These are phyloP conservation scores for Parasteatoda tepidariorum DNA, from an alignment of 1,140 invertebrate genomes.

Conservation along the genomic window DNA sequence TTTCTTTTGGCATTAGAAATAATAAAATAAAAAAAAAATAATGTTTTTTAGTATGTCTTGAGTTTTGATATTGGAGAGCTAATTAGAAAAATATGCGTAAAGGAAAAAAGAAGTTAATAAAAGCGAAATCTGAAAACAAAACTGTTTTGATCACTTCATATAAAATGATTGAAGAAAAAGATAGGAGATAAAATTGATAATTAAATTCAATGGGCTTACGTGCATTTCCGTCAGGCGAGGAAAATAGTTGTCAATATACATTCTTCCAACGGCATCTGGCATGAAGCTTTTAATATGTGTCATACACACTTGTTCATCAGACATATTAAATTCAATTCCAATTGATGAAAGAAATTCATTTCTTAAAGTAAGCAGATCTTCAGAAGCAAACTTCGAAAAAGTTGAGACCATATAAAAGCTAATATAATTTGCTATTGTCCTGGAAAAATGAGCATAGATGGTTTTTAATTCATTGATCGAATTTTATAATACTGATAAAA, in stretches of 20 bases:
- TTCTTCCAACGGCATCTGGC: neutral
- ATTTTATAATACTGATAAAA: neutral
- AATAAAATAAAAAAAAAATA: too few species aligned
- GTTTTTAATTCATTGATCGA: conserved; percentile 39
- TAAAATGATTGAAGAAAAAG: too few species aligned
- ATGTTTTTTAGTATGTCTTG: too few species aligned
- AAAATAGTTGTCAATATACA: conserved; percentile 16
- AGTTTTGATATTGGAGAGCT: too few species aligned
- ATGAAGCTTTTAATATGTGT: neutral
- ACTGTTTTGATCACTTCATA: too few species aligned
- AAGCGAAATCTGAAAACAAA: too few species aligned
- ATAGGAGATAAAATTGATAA: too few species aligned
- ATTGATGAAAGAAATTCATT: neutral
- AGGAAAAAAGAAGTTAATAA: too few species aligned
- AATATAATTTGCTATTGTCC: conserved; percentile 37
- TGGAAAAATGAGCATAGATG: conserved; percentile 13
- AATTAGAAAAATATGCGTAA: too few species aligned
- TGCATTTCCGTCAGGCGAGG: neutral
- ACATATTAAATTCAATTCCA: neutral
- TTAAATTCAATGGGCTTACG: too few species aligned
- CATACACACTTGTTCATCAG: neutral
- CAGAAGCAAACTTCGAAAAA: neutral
- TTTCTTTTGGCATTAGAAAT: too few species aligned
- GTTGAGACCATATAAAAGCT: conserved; percentile 17
- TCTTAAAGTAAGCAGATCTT: neutral